Conservation (phyloP, 2,797 vertebrate genomes). For the Acrossocheilus wenchowensis region DNA sequence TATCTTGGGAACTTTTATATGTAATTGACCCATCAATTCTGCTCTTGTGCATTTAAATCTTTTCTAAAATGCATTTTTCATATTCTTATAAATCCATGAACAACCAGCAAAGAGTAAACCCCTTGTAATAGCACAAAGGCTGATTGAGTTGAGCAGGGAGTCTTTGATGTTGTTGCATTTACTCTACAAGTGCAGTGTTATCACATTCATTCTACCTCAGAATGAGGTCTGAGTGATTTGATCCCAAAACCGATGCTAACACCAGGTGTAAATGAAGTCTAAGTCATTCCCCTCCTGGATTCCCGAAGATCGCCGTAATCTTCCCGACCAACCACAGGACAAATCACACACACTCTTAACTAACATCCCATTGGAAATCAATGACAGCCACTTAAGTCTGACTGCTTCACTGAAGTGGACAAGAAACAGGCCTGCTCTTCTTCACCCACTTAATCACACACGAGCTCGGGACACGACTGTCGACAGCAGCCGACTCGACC, state of each 20-base stretch:
- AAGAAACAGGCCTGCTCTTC: conserved; percentile 26
- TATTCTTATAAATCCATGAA: not conserved
- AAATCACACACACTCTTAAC: conserved; percentile 64
- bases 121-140: not conserved
- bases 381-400: conserved; percentile 59
- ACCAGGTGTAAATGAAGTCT: not conserved
- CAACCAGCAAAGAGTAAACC: not conserved
- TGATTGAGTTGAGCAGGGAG: not conserved
- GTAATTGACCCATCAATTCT: not conserved
- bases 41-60: not conserved
- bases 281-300: not conserved
- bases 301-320: conserved; percentile 42
- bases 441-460: conserved; percentile 51
- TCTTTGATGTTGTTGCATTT: not conserved
- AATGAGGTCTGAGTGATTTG: not conserved
- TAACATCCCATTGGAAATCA: conserved; percentile 66
- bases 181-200: not conserved
- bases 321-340: conserved; percentile 62
- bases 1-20: not conserved
- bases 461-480: not conserved
- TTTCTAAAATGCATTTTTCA: not conserved
- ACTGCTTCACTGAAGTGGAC: conserved; percentile 56
- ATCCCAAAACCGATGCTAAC: not conserved
- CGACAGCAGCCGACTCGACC: not conserved
- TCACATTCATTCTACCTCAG: not conserved